Evolutionary conservation across 2,797 vertebrate species (phyloP).

Genomic region (Crax fasciolata): DNA sequence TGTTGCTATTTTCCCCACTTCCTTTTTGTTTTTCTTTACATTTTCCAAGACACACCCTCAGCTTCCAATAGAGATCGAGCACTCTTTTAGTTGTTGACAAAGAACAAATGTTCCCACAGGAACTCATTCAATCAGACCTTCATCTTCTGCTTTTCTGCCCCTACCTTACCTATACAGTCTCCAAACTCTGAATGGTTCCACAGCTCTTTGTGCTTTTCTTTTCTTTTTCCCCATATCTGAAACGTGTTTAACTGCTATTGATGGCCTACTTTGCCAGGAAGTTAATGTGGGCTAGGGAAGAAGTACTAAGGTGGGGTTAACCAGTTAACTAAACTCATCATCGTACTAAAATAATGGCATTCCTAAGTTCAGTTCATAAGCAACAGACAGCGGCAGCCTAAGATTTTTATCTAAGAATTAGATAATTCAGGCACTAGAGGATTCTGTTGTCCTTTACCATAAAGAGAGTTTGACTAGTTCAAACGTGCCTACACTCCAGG

Average conservation of each 20-base stretch:
- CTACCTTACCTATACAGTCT: background rate
- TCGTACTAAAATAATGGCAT: background rate
- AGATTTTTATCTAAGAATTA: background rate
- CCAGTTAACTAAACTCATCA: background rate
- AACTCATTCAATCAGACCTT: constrained; percentile 2
- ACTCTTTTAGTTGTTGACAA: constrained; percentile 52
- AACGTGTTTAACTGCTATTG: background rate
- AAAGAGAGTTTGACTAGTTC: background rate
- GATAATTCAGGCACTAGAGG: background rate
- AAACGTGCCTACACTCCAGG: background rate
- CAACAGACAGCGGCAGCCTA: background rate
- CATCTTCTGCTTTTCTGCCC: constrained; percentile 32
- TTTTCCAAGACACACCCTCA: background rate
- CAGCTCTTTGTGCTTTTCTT: background rate
- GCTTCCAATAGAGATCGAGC: background rate
- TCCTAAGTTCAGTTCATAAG: background rate
- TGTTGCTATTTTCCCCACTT: background rate
- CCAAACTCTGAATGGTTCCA: background rate
- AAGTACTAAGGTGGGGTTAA: background rate
- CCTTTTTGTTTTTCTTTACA: background rate
- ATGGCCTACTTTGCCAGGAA: background rate
- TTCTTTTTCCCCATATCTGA: background rate
- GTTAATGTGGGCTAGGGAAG: background rate
- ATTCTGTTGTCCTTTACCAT: background rate
- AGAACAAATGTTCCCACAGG: constrained; percentile 47